A percentile compares a stretch with the other conserved stretches of the same genome.
Evolutionary conservation across 1,140 invertebrate species (phyloP).

Genomic region (Philotrypesis tridentata): DNA sequence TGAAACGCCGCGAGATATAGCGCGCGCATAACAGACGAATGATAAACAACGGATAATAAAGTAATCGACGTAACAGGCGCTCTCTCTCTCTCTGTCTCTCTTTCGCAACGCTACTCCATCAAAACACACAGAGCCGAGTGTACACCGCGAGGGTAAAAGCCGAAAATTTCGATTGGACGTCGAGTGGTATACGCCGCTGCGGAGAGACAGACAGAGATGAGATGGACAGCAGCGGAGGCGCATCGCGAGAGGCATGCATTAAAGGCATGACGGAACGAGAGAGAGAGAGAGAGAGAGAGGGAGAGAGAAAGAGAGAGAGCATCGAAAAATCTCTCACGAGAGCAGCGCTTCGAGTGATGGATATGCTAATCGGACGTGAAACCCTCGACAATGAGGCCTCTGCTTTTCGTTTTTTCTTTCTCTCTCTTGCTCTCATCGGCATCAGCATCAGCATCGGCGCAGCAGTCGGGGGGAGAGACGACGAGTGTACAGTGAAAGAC

Average conservation of each 20-base stretch:
- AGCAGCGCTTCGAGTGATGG: slow-evolving; percentile 24
- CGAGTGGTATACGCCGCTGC: neutral
- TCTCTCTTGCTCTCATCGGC: neutral
- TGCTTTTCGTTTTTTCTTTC: neutral
- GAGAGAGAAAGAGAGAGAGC: neutral
- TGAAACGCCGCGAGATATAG: too few species aligned
- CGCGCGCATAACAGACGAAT: neutral
- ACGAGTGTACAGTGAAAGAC: neutral
- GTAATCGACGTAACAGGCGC: neutral
- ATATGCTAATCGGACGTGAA: slow-evolving; percentile 42
- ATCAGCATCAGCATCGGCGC: neutral
- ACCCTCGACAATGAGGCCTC: slow-evolving; percentile 26
- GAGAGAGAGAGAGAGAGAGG: neutral
- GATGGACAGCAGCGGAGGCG: neutral
- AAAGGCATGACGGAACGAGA: neutral
- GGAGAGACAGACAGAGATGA: too few species aligned
- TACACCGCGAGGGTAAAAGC: neutral
- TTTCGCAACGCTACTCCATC: neutral
- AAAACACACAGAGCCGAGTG: neutral
- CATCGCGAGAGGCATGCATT: neutral
- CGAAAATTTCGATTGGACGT: neutral
- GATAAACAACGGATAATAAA: neutral
- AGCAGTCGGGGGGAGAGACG: neutral
- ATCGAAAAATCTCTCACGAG: neutral
- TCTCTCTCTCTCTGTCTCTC: neutral